Evolutionary conservation across 2,113 vertebrate genomes (phyloP).

Genomic region (Thryonomys swinderianus): DNA sequence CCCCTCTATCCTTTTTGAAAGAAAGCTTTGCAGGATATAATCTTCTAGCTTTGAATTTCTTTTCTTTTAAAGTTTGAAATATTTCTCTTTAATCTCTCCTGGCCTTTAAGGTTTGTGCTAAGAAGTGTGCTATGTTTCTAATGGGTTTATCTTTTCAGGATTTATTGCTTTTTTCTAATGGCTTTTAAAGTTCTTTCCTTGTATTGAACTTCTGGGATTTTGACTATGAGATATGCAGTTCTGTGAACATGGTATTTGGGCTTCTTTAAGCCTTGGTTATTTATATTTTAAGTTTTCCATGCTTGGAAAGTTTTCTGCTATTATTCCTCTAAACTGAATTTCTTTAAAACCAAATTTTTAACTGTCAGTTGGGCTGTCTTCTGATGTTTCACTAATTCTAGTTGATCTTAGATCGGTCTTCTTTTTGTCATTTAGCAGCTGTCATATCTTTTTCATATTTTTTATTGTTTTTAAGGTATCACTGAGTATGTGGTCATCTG

Average conservation of each 20-base stretch:
- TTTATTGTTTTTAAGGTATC: neutral
- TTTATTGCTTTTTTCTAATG: no score
- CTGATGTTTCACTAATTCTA: neutral
- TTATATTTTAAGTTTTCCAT: neutral
- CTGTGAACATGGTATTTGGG: neutral
- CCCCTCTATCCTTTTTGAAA: conserved; percentile 50
- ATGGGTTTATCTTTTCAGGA: no score
- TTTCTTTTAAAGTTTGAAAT: no score
- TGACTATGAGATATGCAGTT: no score
- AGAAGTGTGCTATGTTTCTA: no score
- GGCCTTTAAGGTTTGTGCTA: no score
- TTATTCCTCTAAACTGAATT: neutral
- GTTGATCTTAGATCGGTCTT: neutral
- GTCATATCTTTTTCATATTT: neutral
- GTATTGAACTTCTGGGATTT: no score
- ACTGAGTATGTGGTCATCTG: neutral
- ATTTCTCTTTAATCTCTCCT: no score
- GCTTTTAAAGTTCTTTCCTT: no score
- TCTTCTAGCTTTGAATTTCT: no score
- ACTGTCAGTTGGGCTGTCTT: neutral
- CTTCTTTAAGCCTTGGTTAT: neutral
- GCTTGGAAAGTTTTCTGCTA: neutral
- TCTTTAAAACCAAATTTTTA: no score
- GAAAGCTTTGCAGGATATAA: no score
- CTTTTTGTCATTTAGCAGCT: neutral